Evolutionary conservation across 1,140 invertebrate genomes (phyloP), one percentile per base, ranked within the genome.

Genomic region (Zaprionus lachaisei): DNA sequence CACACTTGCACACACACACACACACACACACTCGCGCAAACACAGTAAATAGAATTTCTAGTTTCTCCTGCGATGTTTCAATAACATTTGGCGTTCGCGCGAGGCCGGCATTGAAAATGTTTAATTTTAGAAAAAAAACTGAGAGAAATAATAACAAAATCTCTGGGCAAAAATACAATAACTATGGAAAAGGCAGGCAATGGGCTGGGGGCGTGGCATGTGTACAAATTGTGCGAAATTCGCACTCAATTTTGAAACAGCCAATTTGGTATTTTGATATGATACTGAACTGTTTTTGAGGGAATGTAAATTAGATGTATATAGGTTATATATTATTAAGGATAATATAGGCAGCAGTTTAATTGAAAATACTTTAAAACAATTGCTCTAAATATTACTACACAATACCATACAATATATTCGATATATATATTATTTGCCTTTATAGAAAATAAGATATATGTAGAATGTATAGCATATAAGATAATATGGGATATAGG

Each of bases 41-140:
- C 64, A 63, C 79, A 86, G 83, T 86, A 86, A 86, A 86, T 86
- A 80, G 54, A 80, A 60, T 75, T 80, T 77, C 63, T 75, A 73
- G 70, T 66, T 79, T 84, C 70, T 72, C 71, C 61, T 83, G 72
- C 73, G 56, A 62, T 70, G 37, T 81, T 84, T 79, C 76, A 78
- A 76, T 81, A 69, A 69, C 76, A 79, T 79, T 77, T 79, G 68
- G 69, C 62, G 74, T 58, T 77, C 69, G 54, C 20, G 65, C 80
- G 80, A 87, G 83, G 84, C 80, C 84, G 83, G 81, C 84, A 83
- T 89, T 89, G 83, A 89, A 89, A 81, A 77, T 79, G 63, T 89
- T 87, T 89, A 89, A 89, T 78, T 83, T 89, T 89, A 89, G 84
- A 87, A 69, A 86, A 80, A 41, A 61, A 38, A 26, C 80, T 51